Base-by-base conservation (phyloP, 1,140 invertebrate species). In the Habropoda laboriosa region DNA sequence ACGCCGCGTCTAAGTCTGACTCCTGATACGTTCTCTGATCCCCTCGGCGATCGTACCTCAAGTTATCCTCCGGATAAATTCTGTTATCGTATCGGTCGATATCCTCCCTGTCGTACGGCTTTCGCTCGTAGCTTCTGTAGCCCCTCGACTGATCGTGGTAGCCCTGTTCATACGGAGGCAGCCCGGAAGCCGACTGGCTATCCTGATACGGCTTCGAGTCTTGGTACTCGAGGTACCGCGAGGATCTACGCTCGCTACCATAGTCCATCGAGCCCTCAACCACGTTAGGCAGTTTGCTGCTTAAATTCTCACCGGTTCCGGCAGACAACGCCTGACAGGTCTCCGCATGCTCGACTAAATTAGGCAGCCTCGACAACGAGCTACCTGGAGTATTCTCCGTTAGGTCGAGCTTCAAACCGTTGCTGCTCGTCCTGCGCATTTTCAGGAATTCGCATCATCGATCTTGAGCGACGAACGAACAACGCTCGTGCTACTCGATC, bases 201-300 rank as follows among this genome's bases (percentile, higher is more conserved):
- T 89, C 88, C 74, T 88, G 89, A 67, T 86, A 90, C 60, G 77
- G 68, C 35, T 90, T 90, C 16, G 88, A 55, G 51, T 90, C 89
- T 80, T 83, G 84, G 78, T 92, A 92, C 74, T 93, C 92, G 87
- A 92, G 85, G 87, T 93, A 93, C 83, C 90, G 90, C 83, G 92
- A 93, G 75, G 92, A 91, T 86, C 93, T 93, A 85, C 93, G 93
- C 86, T 93, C 94, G 85, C 90, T 94, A 85, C 93, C 94, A 89
- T 94, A 95, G 91, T 94, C 94, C 89, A 95, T 95, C 91, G 93
- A 95, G 91, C 94, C 94, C 75, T 93, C 92, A 73, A 93, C 92
- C 38, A 93, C 89, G 92, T 93, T 93, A 51, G 92, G 92, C 88
- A 93, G 82, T 88, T 93, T 93, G 82, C 92, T 91, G 83, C 91